phyloP scores from a whole-genome alignment of 2,888 invertebrate species.

The Digitonthophagus gazella region DNA sequence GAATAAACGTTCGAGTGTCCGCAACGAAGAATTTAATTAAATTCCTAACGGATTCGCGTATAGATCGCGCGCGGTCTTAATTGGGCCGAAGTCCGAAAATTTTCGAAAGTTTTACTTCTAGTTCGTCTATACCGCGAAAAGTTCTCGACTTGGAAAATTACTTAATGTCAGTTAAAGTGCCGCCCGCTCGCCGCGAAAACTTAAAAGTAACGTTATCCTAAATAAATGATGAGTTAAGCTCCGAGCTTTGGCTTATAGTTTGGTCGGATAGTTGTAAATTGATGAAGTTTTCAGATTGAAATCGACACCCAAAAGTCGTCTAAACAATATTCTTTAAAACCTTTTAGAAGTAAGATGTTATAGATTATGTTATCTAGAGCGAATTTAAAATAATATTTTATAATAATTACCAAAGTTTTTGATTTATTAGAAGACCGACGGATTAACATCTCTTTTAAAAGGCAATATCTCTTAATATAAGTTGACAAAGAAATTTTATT shows the following conservation, averaged over 20 bases:
- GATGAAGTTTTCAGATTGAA: not conserved
- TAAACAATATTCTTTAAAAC: not conserved
- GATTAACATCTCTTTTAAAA: no score
- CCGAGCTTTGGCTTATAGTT: not conserved
- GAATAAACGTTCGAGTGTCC: slow-evolving; percentile 21
- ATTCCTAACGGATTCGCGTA: not conserved
- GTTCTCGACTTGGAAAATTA: not conserved
- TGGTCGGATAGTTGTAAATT: not conserved
- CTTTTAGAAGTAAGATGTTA: not conserved
- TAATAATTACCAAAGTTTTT: no score
- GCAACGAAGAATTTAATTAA: not conserved
- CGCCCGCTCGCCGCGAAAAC: not conserved
- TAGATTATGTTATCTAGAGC: no score
- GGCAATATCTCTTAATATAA: no score
- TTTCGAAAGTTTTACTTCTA: no score
- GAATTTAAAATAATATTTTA: no score
- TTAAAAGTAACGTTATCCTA: not conserved
- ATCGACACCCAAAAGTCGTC: not conserved
- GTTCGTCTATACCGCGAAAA: not conserved
- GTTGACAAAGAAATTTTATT: no score
- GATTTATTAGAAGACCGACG: no score
- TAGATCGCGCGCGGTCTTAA: not conserved
- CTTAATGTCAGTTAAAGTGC: not conserved
- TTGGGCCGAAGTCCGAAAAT: not conserved
- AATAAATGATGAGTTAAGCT: not conserved